These are phyloP conservation scores for Atrina japonica DNA, from an alignment of 2,888 invertebrate species.

Conservation along the genomic window DNA sequence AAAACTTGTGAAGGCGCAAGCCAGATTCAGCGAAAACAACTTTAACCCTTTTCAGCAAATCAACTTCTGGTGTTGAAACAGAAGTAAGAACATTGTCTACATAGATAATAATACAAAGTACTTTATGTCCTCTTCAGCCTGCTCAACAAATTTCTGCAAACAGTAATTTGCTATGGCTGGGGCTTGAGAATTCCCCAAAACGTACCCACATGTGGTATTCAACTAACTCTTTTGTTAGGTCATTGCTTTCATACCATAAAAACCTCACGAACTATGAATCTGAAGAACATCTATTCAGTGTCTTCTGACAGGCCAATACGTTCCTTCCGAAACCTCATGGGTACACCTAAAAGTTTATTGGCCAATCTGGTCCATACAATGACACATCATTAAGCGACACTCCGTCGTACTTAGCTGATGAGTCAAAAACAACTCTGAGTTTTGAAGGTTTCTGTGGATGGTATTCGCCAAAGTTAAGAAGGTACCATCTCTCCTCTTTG, in stretches of 20 bases:
- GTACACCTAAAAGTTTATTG: slow-evolving; percentile 49
- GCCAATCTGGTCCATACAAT: slow-evolving; percentile 45
- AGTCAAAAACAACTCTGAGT: slow-evolving; percentile 48
- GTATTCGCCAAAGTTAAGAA: slow-evolving; percentile 42
- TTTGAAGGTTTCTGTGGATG: slow-evolving; percentile 36
- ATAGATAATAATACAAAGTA: slow-evolving; percentile 53
- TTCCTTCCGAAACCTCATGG: slow-evolving; percentile 47
- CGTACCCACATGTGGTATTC: slow-evolving; percentile 50
- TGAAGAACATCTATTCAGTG: slow-evolving; percentile 54
- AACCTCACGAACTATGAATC: slow-evolving; percentile 47
- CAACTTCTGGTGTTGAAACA: slow-evolving; percentile 25
- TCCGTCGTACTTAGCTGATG: slow-evolving; percentile 41
- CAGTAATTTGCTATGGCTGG: slow-evolving; percentile 51
- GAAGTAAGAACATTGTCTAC: slow-evolving; percentile 55
- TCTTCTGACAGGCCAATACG: slow-evolving; percentile 43
- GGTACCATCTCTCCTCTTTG: slow-evolving; percentile 43
- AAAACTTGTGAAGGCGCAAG: slow-evolving; percentile 2
- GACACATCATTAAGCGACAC: slow-evolving; percentile 48
- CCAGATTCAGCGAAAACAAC: not conserved
- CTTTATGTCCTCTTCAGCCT: slow-evolving; percentile 28
- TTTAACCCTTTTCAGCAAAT: slow-evolving; percentile 19
- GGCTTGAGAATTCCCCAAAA: slow-evolving; percentile 49
- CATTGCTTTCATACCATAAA: slow-evolving; percentile 49
- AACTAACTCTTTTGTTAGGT: slow-evolving; percentile 31
- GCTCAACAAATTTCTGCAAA: slow-evolving; percentile 39